Evolutionary conservation across 2,797 vertebrate genomes (phyloP).

Genomic region (Novumbra hubbsi): DNA sequence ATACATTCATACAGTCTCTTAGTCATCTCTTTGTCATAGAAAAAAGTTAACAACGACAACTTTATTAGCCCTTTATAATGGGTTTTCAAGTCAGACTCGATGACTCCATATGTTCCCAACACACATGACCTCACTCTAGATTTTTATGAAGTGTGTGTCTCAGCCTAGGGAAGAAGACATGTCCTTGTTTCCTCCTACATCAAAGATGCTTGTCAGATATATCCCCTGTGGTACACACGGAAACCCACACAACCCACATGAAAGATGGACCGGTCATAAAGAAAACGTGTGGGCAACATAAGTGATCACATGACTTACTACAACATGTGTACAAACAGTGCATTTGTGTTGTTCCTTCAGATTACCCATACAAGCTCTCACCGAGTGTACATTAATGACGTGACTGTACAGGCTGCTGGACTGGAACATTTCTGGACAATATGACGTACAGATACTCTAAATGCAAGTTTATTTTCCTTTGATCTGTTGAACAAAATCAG

Average conservation of each 20-base stretch:
- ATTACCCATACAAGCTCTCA: conserved; percentile 12
- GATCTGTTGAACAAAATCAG: conserved; percentile 9
- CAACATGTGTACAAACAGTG: conserved; percentile 25
- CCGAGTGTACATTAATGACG: background rate
- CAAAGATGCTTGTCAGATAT: conserved; percentile 41
- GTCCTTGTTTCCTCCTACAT: conserved; percentile 46
- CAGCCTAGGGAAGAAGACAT: conserved; percentile 34
- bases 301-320: background rate
- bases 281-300: conserved; percentile 37
- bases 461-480: conserved; percentile 35
- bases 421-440: conserved; percentile 1
- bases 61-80: background rate
- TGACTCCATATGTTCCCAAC: background rate
- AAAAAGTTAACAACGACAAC: background rate
- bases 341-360: conserved; percentile 27
- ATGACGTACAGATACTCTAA: background rate
- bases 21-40: background rate
- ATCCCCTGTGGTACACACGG: conserved; percentile 35
- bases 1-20: background rate
- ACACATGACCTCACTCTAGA: background rate
- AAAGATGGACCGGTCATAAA: conserved; percentile 40
- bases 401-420: conserved; percentile 1
- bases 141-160: background rate
- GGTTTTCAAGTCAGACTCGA: background rate
- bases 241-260: conserved; percentile 56